These are phyloP conservation scores for Icerya purchasi DNA, from an alignment of 2,888 invertebrate genomes.

Conservation along the genomic window DNA sequence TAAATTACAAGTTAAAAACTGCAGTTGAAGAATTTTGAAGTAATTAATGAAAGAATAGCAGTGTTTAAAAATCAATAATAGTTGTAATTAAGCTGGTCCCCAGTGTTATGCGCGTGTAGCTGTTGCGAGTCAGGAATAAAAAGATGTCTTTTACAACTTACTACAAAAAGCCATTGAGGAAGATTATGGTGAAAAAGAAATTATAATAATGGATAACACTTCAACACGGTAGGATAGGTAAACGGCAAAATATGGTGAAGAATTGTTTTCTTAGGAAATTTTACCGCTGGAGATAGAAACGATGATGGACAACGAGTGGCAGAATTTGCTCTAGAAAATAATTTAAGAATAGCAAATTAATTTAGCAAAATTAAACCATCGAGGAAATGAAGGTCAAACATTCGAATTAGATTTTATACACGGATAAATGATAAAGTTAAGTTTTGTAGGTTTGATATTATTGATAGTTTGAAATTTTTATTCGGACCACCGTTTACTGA, in stretches of 20 bases:
- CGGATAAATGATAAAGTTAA: neutral
- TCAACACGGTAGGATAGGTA: neutral
- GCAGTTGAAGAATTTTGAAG: neutral
- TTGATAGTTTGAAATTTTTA: neutral
- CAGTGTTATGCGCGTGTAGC: neutral
- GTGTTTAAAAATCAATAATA: neutral
- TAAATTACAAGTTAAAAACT: neutral
- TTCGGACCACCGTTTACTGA: neutral
- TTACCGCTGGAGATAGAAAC: neutral
- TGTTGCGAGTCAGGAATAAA: neutral
- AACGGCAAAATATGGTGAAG: neutral
- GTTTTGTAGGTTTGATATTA: neutral
- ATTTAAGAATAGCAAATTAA: neutral
- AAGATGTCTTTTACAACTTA: neutral
- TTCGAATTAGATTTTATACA: neutral
- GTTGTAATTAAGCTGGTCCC: neutral
- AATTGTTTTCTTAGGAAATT: neutral
- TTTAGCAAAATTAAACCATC: neutral
- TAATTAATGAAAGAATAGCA: neutral
- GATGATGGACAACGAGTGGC: neutral
- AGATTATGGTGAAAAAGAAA: neutral
- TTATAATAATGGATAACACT: neutral
- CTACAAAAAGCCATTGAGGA: neutral
- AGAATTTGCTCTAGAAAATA: neutral
- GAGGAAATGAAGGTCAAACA: neutral